These are phyloP conservation scores for Calycopis cecrops DNA, from an alignment of 1,140 invertebrate genomes.

Conservation along the genomic window DNA sequence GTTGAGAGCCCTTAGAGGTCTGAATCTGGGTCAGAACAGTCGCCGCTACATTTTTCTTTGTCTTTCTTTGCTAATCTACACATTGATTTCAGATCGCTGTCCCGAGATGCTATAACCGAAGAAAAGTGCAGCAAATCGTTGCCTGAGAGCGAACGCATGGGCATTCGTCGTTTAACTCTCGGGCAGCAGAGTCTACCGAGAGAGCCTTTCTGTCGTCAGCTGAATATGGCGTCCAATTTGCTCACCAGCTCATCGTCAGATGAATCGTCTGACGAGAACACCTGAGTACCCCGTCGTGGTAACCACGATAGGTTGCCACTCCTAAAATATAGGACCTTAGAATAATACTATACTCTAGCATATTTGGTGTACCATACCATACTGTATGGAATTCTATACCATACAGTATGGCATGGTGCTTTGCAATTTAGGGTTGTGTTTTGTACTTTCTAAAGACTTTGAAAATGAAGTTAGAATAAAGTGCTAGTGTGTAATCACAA, in stretches of 20 bases:
- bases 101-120: constrained; percentile 70
- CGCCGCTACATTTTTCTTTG: no score
- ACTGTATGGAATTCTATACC: no score
- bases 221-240: constrained; percentile 61
- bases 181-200: constrained; percentile 64
- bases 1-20: no score
- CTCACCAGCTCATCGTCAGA: constrained; percentile 67
- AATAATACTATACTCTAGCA: constrained; percentile 30
- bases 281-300: constrained; percentile 68
- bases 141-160: constrained; percentile 70
- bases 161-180: constrained; percentile 52
- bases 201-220: constrained; percentile 60
- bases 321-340: constrained; percentile 57
- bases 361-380: no score
- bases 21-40: no score
- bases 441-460: no score
- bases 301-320: constrained; percentile 68
- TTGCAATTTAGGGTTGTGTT: no score
- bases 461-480: no score
- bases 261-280: constrained; percentile 65
- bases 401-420: no score
- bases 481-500: no score
- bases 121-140: constrained; percentile 71
- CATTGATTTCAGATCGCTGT: constrained; percentile 50
- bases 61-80: no score